These are phyloP conservation scores for Dreissena rostriformis DNA, from an alignment of 1,140 invertebrate species.

Conservation along the genomic window DNA sequence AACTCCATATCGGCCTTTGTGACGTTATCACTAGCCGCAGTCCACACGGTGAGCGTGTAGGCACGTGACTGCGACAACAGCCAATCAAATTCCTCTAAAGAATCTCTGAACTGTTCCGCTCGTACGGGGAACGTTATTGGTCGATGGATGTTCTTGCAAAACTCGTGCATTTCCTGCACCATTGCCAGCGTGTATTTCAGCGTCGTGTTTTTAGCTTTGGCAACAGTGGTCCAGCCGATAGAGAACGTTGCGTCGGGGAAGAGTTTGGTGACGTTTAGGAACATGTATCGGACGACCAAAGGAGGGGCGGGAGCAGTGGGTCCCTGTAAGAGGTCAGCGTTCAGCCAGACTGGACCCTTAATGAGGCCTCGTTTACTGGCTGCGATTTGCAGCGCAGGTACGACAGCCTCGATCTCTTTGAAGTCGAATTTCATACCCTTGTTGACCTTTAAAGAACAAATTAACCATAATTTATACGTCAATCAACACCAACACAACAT, in stretches of 20 bases:
- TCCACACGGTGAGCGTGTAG: conserved; percentile 66
- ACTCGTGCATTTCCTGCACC: conserved; percentile 87
- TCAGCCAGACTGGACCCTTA: conserved; percentile 90
- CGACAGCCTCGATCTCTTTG: conserved; percentile 89
- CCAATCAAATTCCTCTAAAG: conserved; percentile 62
- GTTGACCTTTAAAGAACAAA: conserved; percentile 16
- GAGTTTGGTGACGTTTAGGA: conserved; percentile 83
- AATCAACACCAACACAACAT: too few relatives aligned
- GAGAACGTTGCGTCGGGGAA: conserved; percentile 88
- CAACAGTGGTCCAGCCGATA: conserved; percentile 92
- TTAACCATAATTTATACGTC: neutral
- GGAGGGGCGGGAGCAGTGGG: conserved; percentile 84
- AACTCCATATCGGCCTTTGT: conserved; percentile 59
- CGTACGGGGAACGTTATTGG: conserved; percentile 67
- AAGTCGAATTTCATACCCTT: conserved; percentile 86
- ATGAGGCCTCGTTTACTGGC: conserved; percentile 81
- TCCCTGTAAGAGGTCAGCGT: conserved; percentile 93
- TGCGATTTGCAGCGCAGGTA: conserved; percentile 84
- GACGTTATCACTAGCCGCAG: conserved; percentile 44
- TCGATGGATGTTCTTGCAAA: conserved; percentile 57
- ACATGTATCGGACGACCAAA: conserved; percentile 86
- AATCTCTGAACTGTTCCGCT: conserved; percentile 58
- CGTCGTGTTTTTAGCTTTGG: conserved; percentile 76
- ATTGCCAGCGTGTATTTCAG: conserved; percentile 86
- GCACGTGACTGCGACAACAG: conserved; percentile 62